Percentiles rank a stretch among this genome's conserved stretches.
phyloP scores from a whole-genome alignment of 2,888 invertebrate species.

The Cheilosia variabilis region DNA sequence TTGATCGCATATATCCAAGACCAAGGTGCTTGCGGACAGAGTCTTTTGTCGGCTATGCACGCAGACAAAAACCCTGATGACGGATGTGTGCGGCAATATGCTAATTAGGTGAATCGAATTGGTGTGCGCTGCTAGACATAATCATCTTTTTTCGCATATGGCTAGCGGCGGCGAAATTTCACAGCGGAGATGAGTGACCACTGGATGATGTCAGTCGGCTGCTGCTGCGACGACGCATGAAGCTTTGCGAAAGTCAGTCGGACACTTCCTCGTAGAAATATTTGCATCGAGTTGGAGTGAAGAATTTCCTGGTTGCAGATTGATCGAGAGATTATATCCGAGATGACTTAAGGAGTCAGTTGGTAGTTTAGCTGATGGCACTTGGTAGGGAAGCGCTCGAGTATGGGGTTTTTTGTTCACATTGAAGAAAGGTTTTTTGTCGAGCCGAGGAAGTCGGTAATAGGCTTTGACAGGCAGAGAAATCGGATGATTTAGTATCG shows the following conservation, averaged over 20 bases:
- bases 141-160: slow-evolving; percentile 42
- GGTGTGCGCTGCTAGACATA: slow-evolving; percentile 40
- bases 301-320: slow-evolving; percentile 65
- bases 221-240: slow-evolving; percentile 38
- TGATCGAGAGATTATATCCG: slow-evolving; percentile 32
- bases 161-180: slow-evolving; percentile 8
- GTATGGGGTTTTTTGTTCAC: background rate
- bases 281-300: slow-evolving; percentile 19
- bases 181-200: slow-evolving; percentile 51
- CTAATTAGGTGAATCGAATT: slow-evolving; percentile 69
- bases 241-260: slow-evolving; percentile 53
- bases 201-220: slow-evolving; percentile 55
- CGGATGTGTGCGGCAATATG: slow-evolving; percentile 69
- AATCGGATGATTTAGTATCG: too few relatives aligned
- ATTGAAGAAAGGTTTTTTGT: background rate
- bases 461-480: too few relatives aligned
- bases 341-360: slow-evolving; percentile 40
- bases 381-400: background rate
- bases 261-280: slow-evolving; percentile 55
- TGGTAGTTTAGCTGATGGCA: slow-evolving; percentile 11
- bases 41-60: slow-evolving; percentile 26
- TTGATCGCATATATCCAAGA: slow-evolving; percentile 50
- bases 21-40: slow-evolving; percentile 18
- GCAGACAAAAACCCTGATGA: slow-evolving; percentile 63
- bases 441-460: too few relatives aligned